Percentiles rank a stretch among this genome's conserved stretches.
phyloP scores from a whole-genome alignment of 2,888 invertebrate genomes.

The Chouioia cunea region DNA sequence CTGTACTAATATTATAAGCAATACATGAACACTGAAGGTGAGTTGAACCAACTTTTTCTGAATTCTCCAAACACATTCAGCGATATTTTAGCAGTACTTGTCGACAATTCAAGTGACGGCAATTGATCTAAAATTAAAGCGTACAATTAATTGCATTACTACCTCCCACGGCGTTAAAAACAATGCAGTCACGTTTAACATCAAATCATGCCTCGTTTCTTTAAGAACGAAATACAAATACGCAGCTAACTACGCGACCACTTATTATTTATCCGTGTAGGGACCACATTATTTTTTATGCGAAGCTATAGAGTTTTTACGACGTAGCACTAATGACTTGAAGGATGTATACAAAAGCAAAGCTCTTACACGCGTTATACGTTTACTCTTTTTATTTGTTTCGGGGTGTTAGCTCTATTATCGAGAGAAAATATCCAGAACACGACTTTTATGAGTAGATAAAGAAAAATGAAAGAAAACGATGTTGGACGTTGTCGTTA shows the following conservation, averaged over 20 bases:
- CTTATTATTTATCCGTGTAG: background rate
- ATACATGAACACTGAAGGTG: no score
- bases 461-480: conserved; percentile 6
- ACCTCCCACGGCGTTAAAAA: no score
- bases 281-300: background rate
- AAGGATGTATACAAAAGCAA: conserved; percentile 11
- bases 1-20: no score
- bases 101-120: no score
- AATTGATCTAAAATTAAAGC: no score
- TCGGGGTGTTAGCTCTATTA: background rate
- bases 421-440: conserved; percentile 7
- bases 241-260: background rate
- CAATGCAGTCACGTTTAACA: no score
- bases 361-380: conserved; percentile 13
- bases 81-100: no score
- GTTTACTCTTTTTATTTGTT: conserved; percentile 11
- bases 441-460: conserved; percentile 15
- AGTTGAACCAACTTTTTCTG: no score
- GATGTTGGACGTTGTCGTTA: background rate
- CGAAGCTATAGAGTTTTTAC: background rate
- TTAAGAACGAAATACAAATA: no score
- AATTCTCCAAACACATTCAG: no score
- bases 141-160: no score
- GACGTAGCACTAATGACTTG: background rate
- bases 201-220: no score